A percentile compares a stretch with the other conserved stretches of the same genome.
Conservation (phyloP, 2,113 vertebrate genomes). For the Cinclus mexicanus region DNA sequence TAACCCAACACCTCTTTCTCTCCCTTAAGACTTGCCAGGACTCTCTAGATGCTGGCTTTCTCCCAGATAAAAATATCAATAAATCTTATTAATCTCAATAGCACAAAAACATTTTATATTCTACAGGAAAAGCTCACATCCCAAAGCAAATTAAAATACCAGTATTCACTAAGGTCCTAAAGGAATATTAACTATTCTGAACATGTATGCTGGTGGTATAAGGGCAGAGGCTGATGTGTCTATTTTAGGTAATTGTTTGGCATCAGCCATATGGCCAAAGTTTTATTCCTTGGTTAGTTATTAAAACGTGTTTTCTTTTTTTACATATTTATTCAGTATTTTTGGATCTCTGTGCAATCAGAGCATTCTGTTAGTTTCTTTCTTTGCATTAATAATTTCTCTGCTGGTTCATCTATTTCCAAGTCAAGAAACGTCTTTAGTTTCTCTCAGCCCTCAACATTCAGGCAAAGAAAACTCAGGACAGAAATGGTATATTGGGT, state of each 20-base stretch:
- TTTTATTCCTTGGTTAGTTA: neutral
- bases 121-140: neutral
- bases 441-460: neutral
- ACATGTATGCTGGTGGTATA: neutral
- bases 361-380: neutral
- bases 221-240: neutral
- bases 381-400: neutral
- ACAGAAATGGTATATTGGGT: neutral
- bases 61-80: neutral
- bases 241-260: neutral
- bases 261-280: neutral
- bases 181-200: neutral
- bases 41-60: neutral
- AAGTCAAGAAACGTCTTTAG: neutral
- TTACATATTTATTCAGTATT: neutral
- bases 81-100: neutral
- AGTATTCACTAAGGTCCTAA: neutral
- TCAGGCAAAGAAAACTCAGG: neutral
- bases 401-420: neutral
- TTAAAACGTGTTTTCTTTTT: neutral
- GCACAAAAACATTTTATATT: neutral
- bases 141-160: neutral
- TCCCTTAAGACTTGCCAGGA: neutral
- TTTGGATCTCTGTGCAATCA: neutral
- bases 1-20: neutral